phyloP scores from a whole-genome alignment of 2,113 vertebrate species.

The Tachysurus fulvidraco region DNA sequence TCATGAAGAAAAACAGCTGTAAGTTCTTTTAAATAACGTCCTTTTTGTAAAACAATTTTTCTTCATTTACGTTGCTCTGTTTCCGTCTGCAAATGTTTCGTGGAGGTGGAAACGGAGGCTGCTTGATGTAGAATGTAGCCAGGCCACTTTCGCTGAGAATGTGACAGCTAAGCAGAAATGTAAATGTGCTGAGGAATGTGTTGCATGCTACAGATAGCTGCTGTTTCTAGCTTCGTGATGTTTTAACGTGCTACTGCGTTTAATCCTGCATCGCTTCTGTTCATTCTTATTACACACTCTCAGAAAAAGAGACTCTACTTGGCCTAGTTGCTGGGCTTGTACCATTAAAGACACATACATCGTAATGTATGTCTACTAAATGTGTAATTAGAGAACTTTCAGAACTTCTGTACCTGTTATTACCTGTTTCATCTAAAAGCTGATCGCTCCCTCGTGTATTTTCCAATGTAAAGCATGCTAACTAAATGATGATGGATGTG shows the following conservation, averaged over 20 bases:
- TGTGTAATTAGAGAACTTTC: not conserved
- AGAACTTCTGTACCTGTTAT: not conserved
- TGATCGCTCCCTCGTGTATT: not conserved
- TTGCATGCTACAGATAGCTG: not conserved
- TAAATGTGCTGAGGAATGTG: not conserved
- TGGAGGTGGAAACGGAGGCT: not conserved
- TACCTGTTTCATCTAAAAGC: not conserved
- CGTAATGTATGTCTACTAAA: not conserved
- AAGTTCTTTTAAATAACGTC: constrained; percentile 45
- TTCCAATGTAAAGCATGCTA: not conserved
- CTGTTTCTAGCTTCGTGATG: not conserved
- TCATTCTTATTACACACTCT: not conserved
- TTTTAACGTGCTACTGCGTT: not conserved
- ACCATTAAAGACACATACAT: not conserved
- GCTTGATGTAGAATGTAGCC: not conserved
- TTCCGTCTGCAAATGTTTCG: not conserved
- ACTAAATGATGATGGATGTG: not conserved
- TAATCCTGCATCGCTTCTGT: not conserved
- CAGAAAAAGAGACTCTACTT: not conserved
- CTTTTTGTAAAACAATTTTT: not conserved
- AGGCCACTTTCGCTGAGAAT: not conserved
- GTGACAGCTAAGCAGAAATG: not conserved
- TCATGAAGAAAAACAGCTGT: constrained; percentile 68
- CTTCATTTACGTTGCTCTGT: not conserved
- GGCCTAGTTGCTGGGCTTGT: not conserved